Evolutionary conservation across 2,888 invertebrate species (phyloP).

Genomic region (Ornithoptera alexandrae): DNA sequence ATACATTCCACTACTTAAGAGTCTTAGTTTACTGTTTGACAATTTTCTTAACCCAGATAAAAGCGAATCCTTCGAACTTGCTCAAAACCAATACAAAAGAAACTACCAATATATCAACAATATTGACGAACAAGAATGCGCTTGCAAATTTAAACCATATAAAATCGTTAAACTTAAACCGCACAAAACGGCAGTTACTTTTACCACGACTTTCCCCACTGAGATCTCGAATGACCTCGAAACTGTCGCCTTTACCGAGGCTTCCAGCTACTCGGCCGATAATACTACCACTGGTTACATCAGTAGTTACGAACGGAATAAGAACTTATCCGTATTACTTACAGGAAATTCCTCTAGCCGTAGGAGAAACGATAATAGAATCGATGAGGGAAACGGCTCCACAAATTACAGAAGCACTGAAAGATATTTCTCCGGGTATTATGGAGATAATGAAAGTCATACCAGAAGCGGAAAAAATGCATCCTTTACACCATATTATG

Average conservation of each 20-base stretch:
- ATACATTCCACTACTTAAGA: constrained; percentile 66
- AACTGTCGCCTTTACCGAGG: constrained; percentile 44
- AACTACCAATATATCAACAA: constrained; percentile 41
- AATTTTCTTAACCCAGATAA: constrained; percentile 59
- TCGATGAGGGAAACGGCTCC: constrained; percentile 71
- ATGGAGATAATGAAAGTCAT: constrained; percentile 70
- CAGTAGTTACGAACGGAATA: constrained; percentile 69
- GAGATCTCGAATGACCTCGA: constrained; percentile 50
- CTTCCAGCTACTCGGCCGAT: constrained; percentile 64
- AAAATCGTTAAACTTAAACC: constrained; percentile 38
- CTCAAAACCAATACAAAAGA: constrained; percentile 44
- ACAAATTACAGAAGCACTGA: constrained; percentile 68
- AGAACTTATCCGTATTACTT: constrained; percentile 72
- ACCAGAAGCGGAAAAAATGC: constrained; percentile 55
- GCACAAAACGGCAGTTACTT: constrained; percentile 63
- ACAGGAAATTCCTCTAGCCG: constrained; percentile 72
- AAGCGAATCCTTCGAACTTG: constrained; percentile 44
- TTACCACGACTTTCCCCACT: constrained; percentile 56
- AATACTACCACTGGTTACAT: constrained; percentile 65
- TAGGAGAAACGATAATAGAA: constrained; percentile 71
- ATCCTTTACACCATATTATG: constrained; percentile 62
- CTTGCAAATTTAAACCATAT: constrained; percentile 43
- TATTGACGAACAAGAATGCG: constrained; percentile 42
- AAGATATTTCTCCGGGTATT: constrained; percentile 71
- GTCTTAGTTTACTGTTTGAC: constrained; percentile 66